Percentiles rank a stretch among this genome's conserved stretches.
Evolutionary conservation across 2,888 invertebrate species (phyloP).

Genomic region (Drosophila tanythrix): DNA sequence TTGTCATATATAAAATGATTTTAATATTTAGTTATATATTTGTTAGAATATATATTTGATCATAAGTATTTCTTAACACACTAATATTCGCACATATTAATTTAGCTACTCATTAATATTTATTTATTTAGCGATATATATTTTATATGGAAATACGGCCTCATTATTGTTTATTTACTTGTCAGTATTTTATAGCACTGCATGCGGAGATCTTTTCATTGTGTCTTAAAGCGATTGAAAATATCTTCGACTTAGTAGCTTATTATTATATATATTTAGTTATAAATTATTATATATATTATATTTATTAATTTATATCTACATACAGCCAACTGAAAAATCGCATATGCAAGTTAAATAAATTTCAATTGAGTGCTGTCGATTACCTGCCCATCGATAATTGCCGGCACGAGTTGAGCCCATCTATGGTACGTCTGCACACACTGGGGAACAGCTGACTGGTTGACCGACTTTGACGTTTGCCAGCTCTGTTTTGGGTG

Average conservation of each 20-base stretch:
- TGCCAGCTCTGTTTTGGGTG: constrained; percentile 14
- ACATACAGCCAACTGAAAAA: background rate
- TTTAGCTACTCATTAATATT: too few species aligned
- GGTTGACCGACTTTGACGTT: background rate
- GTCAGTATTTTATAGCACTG: background rate
- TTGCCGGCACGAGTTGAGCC: background rate
- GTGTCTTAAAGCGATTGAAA: background rate
- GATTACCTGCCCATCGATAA: constrained; percentile 3
- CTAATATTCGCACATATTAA: too few species aligned
- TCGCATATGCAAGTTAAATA: background rate
- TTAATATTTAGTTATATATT: background rate
- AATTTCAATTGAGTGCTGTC: background rate
- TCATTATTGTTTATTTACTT: background rate
- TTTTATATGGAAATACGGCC: background rate
- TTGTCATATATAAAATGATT: background rate
- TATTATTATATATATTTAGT: background rate
- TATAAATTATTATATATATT: background rate
- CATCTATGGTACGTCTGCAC: background rate
- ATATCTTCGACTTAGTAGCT: background rate
- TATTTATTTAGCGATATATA: background rate
- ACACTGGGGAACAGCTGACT: constrained; percentile 32
- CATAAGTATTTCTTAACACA: too few species aligned
- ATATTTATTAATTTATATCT: background rate
- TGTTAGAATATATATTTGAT: too few species aligned
- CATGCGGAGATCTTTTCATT: background rate